phyloP scores from a whole-genome alignment of 2,113 vertebrate genomes.

The Macaca fascicularis region DNA sequence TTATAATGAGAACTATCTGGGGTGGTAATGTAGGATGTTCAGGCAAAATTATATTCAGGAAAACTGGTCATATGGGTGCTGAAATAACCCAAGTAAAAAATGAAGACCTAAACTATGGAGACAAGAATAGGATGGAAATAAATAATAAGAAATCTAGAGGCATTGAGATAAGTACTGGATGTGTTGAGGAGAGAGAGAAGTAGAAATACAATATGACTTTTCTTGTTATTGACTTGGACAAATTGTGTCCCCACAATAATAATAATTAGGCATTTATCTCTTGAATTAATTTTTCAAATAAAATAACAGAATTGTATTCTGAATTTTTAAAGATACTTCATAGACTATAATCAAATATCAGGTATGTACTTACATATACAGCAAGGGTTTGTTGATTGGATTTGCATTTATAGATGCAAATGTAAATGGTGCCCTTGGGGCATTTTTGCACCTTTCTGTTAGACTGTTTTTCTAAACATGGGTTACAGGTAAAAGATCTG shows the following conservation, averaged over 20 bases:
- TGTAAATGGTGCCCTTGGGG: not conserved
- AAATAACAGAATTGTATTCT: not conserved
- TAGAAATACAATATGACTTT: not conserved
- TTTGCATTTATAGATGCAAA: slow-evolving; percentile 20
- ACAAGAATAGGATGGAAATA: not conserved
- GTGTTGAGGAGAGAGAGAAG: not conserved
- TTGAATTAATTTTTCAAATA: slow-evolving; percentile 10
- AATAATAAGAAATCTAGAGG: not conserved
- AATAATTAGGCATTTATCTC: not conserved
- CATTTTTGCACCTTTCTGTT: not conserved
- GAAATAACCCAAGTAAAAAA: not conserved
- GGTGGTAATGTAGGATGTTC: not conserved
- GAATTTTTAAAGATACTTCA: not conserved
- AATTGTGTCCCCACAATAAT: not conserved
- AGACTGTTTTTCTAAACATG: not conserved
- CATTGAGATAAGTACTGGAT: not conserved
- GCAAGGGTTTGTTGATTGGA: not conserved
- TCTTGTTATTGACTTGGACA: not conserved
- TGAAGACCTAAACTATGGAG: not conserved
- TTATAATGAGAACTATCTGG: not conserved
- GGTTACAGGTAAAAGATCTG: slow-evolving; percentile 17
- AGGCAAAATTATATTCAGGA: not conserved
- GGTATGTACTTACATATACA: not conserved
- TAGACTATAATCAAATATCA: not conserved
- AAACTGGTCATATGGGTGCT: not conserved